A percentile compares a stretch with the other conserved stretches of the same genome.
Evolutionary conservation across 2,888 invertebrate species (phyloP).

Genomic region (Mesopsocus fuscifrons): DNA sequence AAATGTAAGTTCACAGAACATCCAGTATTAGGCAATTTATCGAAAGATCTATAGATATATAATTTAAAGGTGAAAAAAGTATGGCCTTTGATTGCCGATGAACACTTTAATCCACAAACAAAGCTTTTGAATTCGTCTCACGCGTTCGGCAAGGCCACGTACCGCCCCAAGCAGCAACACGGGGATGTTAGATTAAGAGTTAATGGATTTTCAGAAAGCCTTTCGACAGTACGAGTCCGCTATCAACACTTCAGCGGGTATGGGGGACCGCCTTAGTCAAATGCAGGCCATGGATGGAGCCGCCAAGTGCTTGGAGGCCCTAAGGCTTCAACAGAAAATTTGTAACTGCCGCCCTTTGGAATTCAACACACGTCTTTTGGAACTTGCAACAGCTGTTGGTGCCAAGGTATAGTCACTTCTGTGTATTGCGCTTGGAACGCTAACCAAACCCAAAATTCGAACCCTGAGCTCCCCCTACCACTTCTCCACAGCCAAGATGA

Average conservation of each 20-base stretch:
- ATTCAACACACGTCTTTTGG: conserved; percentile 63
- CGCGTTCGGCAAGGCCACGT: too few species aligned
- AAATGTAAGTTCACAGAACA: conserved; percentile 34
- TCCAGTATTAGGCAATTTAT: neutral
- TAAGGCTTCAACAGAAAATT: conserved; percentile 55
- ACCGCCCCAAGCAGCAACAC: too few species aligned
- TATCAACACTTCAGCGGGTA: conserved; percentile 57
- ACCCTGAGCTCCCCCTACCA: too few species aligned
- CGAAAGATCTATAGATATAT: too few species aligned
- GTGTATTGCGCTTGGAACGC: too few species aligned
- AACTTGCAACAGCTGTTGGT: conserved; percentile 71
- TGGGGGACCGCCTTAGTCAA: conserved; percentile 67
- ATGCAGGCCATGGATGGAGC: conserved; percentile 85
- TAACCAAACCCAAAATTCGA: too few species aligned
- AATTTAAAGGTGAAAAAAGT: too few species aligned
- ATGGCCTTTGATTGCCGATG: too few species aligned
- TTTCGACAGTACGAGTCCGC: conserved; percentile 70
- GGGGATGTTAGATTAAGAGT: too few species aligned
- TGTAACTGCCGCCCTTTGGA: conserved; percentile 74
- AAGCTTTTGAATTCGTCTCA: too few species aligned
- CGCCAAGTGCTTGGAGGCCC: conserved; percentile 57
- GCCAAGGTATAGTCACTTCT: conserved; percentile 45
- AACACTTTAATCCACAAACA: too few species aligned
- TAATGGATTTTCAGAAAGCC: conserved; percentile 39
- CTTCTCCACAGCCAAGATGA: too few species aligned